phyloP scores from a whole-genome alignment of 2,113 vertebrate genomes.

The Trichechus manatus region DNA sequence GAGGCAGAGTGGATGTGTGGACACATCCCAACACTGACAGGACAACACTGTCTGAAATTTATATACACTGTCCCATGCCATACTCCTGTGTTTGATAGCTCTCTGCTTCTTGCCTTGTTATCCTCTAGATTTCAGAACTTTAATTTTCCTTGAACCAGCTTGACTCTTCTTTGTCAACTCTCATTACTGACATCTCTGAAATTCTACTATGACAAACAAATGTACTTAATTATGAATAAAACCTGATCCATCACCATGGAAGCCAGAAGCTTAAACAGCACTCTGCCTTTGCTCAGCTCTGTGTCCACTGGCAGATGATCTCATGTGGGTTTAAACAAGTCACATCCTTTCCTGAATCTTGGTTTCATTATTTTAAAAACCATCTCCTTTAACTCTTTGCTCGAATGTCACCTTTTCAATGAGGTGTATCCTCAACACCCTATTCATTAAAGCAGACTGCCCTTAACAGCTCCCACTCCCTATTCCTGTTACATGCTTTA shows the following conservation, averaged over 20 bases:
- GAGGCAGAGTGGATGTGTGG: neutral
- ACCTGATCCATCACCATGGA: neutral
- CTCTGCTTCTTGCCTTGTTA: neutral
- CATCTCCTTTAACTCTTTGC: neutral
- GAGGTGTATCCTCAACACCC: neutral
- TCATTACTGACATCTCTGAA: neutral
- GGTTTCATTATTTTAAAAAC: neutral
- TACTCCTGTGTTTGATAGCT: neutral
- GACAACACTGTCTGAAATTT: neutral
- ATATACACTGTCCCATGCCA: neutral
- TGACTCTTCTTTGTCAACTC: neutral
- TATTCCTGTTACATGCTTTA: neutral
- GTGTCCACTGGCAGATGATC: neutral
- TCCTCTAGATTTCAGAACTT: conserved; percentile 17
- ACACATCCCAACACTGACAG: neutral
- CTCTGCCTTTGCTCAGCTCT: neutral
- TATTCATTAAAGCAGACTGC: neutral
- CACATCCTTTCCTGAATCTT: neutral
- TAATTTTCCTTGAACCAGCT: neutral
- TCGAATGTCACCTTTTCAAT: neutral
- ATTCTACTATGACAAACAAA: neutral
- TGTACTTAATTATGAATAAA: neutral
- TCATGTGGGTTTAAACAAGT: neutral
- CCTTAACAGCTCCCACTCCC: neutral
- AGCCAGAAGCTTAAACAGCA: neutral